phyloP scores from a whole-genome alignment of 2,888 invertebrate genomes.

The Julus scandinavius region DNA sequence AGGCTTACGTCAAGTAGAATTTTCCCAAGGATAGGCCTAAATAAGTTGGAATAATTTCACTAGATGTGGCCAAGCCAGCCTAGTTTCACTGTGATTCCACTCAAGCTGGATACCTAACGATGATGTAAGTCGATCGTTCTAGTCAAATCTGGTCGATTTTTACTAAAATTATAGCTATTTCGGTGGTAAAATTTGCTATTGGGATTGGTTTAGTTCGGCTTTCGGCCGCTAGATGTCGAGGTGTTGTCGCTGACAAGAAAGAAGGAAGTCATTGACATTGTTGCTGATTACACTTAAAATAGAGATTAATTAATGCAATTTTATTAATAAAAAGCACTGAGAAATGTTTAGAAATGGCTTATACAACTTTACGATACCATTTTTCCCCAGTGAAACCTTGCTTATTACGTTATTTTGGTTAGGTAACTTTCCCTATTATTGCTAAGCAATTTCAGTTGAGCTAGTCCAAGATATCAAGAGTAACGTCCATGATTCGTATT shows the following conservation, averaged over 20 bases:
- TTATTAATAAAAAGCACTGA: neutral
- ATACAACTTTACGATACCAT: neutral
- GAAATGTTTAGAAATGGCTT: neutral
- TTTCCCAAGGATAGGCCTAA: slow-evolving; percentile 49
- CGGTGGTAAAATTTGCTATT: neutral
- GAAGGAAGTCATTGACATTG: slow-evolving; percentile 50
- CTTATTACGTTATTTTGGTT: neutral
- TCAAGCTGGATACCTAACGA: slow-evolving; percentile 29
- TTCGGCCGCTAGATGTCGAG: slow-evolving; percentile 47
- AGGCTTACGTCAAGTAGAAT: slow-evolving; percentile 51
- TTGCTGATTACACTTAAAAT: slow-evolving; percentile 12
- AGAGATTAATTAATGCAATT: neutral
- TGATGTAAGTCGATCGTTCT: slow-evolving; percentile 30
- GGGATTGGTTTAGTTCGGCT: slow-evolving; percentile 28
- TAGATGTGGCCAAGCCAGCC: neutral
- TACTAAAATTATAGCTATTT: neutral
- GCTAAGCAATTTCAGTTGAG: neutral
- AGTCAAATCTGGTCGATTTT: neutral
- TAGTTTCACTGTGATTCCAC: slow-evolving; percentile 3
- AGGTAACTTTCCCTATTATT: neutral
- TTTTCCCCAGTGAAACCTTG: neutral
- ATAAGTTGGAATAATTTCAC: slow-evolving; percentile 43
- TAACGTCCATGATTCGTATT: neutral
- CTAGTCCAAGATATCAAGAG: neutral
- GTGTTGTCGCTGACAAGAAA: slow-evolving; percentile 18